A percentile compares a stretch with the other conserved stretches of the same genome.
phyloP scores from a whole-genome alignment of 2,797 vertebrate genomes.

The Intellagama lesueurii region DNA sequence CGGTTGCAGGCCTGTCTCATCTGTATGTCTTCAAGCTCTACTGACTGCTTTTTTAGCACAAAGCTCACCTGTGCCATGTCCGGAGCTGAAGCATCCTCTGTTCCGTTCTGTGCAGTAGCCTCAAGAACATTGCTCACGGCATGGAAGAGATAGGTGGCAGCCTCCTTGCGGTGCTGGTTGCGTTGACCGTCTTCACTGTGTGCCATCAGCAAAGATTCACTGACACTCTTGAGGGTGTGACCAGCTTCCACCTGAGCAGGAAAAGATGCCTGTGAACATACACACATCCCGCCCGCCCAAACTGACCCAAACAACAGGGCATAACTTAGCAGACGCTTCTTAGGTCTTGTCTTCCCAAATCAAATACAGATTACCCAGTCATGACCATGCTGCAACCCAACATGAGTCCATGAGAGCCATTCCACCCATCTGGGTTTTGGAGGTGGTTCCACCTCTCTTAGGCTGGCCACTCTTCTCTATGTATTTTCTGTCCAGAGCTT shows the following conservation, averaged over 20 bases:
- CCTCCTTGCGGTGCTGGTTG: constrained; percentile 73
- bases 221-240: constrained; percentile 82
- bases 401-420: too few relatives aligned
- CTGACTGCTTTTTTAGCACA: background rate
- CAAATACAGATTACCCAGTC: background rate
- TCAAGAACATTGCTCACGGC: constrained; percentile 88
- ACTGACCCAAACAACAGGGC: background rate
- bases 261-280: background rate
- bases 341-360: background rate
- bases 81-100: constrained; percentile 34
- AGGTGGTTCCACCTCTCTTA: background rate
- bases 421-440: background rate
- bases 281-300: background rate
- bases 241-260: constrained; percentile 82
- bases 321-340: background rate
- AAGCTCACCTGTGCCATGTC: constrained; percentile 57
- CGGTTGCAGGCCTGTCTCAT: too few relatives aligned
- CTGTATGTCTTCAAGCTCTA: too few relatives aligned
- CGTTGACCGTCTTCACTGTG: constrained; percentile 72
- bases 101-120: constrained; percentile 76
- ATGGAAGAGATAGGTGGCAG: constrained; percentile 83
- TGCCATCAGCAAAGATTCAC: constrained; percentile 81
- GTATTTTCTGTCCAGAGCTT: background rate
- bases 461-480: background rate
- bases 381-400: background rate